phyloP scores from a whole-genome alignment of 2,113 vertebrate species.

The Capreolus pygargus region DNA sequence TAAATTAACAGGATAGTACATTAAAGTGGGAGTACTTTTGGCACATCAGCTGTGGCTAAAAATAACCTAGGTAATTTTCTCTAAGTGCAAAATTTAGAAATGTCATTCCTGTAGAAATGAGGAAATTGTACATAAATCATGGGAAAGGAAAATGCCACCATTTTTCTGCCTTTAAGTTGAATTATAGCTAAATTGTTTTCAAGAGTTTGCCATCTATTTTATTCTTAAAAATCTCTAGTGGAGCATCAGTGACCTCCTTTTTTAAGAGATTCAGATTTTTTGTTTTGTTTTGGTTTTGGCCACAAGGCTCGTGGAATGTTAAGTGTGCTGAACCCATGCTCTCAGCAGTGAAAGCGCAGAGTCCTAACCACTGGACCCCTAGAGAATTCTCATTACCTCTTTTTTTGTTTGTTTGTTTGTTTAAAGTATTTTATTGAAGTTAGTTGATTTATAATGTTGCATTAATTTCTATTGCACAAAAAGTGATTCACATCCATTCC shows the following conservation, averaged over 20 bases:
- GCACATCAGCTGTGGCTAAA: neutral
- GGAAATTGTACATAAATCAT: neutral
- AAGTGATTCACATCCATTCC: neutral
- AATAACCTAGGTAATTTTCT: constrained; percentile 4
- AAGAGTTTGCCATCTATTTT: neutral
- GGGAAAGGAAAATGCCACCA: neutral
- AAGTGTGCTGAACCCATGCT: neutral
- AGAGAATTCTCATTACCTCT: neutral
- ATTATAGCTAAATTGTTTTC: neutral
- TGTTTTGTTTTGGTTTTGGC: neutral
- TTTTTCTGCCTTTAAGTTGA: neutral
- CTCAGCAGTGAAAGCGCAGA: neutral
- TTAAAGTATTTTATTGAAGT: neutral
- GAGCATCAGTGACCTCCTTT: neutral
- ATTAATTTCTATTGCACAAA: neutral
- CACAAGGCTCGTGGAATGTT: neutral
- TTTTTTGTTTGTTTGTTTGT: neutral
- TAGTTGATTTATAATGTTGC: neutral
- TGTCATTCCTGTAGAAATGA: neutral
- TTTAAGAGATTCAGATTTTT: neutral
- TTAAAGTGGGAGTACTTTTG: constrained; percentile 3
- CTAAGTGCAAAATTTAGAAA: constrained; percentile 14
- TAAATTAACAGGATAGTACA: neutral
- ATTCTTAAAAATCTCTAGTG: neutral
- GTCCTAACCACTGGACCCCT: neutral